Conservation (phyloP, 2,113 vertebrate species). For the Trachemys scripta region DNA sequence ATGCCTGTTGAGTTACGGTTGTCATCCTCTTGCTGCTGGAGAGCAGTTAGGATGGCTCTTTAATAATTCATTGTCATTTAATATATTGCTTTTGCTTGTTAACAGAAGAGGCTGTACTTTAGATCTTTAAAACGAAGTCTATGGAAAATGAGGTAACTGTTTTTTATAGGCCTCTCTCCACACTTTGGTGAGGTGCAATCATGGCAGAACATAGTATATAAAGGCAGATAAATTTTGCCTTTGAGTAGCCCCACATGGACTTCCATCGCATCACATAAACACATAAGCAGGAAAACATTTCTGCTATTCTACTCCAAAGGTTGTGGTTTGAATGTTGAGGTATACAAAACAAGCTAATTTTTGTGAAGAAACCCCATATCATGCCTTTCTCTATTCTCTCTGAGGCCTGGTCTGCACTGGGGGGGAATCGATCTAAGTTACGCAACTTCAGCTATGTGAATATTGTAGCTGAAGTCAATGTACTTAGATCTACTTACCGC, state of each 20-base stretch:
- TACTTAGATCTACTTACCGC: too few relatives aligned
- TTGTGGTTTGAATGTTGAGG: background rate
- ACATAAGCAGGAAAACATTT: background rate
- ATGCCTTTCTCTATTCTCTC: background rate
- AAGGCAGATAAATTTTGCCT: background rate
- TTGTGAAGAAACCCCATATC: background rate
- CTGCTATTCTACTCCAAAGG: too few relatives aligned
- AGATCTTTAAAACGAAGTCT: background rate
- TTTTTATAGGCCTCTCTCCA: background rate
- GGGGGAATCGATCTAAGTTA: too few relatives aligned
- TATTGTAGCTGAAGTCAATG: too few relatives aligned
- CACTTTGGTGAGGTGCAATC: background rate
- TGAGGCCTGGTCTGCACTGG: too few relatives aligned
- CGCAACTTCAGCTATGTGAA: too few relatives aligned
- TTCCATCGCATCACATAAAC: background rate
- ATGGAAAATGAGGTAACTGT: background rate
- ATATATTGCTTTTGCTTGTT: background rate
- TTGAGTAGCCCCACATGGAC: background rate
- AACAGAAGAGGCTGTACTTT: background rate
- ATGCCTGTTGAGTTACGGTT: rapidly evolving
- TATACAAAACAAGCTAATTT: background rate
- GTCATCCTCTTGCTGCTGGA: background rate
- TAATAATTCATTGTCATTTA: background rate
- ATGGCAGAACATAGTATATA: background rate
- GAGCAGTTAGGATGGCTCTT: background rate